These are phyloP conservation scores for Noturus placidus DNA, from an alignment of 2,113 vertebrate genomes.

Conservation along the genomic window DNA sequence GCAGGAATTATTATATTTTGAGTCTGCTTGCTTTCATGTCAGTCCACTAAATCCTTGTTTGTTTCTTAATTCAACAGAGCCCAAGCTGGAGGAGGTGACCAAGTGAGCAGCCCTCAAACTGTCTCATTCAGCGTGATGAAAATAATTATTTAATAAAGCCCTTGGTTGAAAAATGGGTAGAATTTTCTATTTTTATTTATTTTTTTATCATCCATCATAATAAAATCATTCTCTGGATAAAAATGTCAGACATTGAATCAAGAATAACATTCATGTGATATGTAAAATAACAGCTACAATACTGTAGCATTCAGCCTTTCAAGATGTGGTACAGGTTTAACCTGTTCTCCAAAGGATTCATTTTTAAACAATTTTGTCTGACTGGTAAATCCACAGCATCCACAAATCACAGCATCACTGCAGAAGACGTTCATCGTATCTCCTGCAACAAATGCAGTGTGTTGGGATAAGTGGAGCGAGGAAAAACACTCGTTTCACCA, in stretches of 20 bases:
- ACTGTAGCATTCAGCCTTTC: not conserved
- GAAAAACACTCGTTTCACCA: not conserved
- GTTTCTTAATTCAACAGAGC: conserved; percentile 58
- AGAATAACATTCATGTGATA: not conserved
- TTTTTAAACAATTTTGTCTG: not conserved
- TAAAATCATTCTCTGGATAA: not conserved
- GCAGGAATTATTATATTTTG: not conserved
- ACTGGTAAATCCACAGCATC: not conserved
- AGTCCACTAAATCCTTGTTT: not conserved
- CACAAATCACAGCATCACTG: not conserved
- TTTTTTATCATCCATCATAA: not conserved
- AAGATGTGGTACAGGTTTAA: not conserved
- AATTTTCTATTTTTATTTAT: not conserved
- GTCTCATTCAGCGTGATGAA: conserved; percentile 17
- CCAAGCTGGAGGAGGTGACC: conserved; percentile 66
- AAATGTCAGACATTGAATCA: not conserved
- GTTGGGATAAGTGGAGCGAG: not conserved
- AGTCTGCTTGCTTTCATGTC: not conserved
- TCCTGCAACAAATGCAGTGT: not conserved
- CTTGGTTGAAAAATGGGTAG: conserved; percentile 6
- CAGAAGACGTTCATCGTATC: not conserved
- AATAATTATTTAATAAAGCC: conserved; percentile 52
- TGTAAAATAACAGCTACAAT: not conserved
- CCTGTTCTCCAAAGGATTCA: not conserved
- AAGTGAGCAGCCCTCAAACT: conserved; percentile 60